Base-by-base conservation (phyloP, 2,888 invertebrate genomes). In the Zaprionus bogoriensis region DNA sequence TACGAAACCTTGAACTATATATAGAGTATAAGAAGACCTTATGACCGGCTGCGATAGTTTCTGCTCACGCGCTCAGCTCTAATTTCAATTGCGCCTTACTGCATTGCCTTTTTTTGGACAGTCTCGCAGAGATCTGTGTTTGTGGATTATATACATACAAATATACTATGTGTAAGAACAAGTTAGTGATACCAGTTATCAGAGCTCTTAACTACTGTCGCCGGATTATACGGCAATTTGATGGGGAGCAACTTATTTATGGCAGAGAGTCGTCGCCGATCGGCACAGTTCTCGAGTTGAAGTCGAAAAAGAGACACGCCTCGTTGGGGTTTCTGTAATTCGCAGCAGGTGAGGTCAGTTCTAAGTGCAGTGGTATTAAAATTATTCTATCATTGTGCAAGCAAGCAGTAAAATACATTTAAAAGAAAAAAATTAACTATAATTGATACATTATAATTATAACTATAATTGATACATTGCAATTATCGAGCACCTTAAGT, bases 131-230 rank as follows among this genome's bases (percentile, higher is more conserved):
- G 61, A 57, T 70, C 57, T 53, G 1, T 39, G 12, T 46, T n/a
- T n/a, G 2, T 44, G n/a, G 7, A 14, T 32, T 32, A 19, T 28
- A 3, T 20, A 22, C 39, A 22, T 22, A 12, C 10, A 41, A n/a
- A 22, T 20, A 12, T 6, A 12, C 39, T 3, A 10, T 14, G 32
- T 14, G 6, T 12, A 32, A 10, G n/a, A 57, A 53, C 7, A 30
- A 57, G 38, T 51, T 28, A 9, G 3, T 32, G 73, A 72, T 72
- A 68, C 23, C 50, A 58, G 65, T 42, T 65, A 72, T 72, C 71
- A 64, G 73, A 48, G 25, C 17, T 22, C 19, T 7, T 32, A 38
- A 25, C 41, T 27, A 45, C 22, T 44, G 27, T 0, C n/a, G n/a
- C n/a, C n/a, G 44, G 51, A 50, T 57, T 57, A 57, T 57, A 5